A percentile compares a stretch with the other conserved stretches of the same genome.
Evolutionary conservation across 2,888 invertebrate species (phyloP).

Genomic region (Cephus sareptanus): DNA sequence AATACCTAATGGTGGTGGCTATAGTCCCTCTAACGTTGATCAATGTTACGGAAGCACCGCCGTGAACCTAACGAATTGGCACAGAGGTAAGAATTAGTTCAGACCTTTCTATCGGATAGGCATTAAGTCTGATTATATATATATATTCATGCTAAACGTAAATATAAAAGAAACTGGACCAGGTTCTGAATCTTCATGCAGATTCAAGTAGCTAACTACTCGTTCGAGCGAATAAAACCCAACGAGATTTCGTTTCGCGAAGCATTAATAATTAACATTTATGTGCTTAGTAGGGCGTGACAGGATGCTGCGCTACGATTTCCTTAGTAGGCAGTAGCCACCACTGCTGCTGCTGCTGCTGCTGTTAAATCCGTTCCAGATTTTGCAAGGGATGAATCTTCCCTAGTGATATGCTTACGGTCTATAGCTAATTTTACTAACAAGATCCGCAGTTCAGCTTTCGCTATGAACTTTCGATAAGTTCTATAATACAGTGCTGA

Average conservation of each 20-base stretch:
- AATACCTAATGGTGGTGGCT: not conserved
- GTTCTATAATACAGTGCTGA: not conserved
- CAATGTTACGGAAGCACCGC: not conserved
- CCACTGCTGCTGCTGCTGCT: not conserved
- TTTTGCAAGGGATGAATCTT: not conserved
- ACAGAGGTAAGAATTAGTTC: not conserved
- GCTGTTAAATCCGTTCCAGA: not conserved
- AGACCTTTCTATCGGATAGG: not conserved
- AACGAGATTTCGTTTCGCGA: constrained; percentile 38
- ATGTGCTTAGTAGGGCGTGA: constrained; percentile 4
- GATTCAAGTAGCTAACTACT: not conserved
- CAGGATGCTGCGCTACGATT: not conserved
- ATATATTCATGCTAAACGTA: not conserved
- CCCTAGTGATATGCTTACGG: not conserved
- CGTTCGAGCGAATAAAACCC: constrained; percentile 27
- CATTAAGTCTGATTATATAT: not conserved
- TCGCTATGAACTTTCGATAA: not conserved
- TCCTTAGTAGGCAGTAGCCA: not conserved
- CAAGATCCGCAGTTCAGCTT: not conserved
- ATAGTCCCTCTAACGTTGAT: not conserved
- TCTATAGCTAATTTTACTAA: not conserved
- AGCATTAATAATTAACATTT: not conserved
- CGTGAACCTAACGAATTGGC: not conserved
- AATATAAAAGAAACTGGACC: not conserved
- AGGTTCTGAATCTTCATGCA: not conserved